A percentile compares a stretch with the other conserved stretches of the same genome.
Conservation (phyloP, 2,797 vertebrate species). For the Enteromius afrohamiltoni region DNA sequence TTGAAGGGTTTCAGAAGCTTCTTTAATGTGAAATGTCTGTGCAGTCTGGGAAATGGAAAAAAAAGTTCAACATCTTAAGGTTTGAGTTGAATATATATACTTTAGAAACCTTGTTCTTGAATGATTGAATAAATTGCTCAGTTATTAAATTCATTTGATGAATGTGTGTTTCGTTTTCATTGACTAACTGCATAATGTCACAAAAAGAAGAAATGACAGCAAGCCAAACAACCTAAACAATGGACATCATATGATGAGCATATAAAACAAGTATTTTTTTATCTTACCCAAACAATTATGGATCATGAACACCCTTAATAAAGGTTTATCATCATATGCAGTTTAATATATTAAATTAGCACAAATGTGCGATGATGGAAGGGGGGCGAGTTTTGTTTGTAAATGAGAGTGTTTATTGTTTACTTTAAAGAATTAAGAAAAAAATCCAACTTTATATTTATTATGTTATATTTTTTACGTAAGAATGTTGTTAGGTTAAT, state of each 20-base stretch:
- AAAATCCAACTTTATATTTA: not conserved
- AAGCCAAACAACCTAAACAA: not conserved
- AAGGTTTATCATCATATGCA: not conserved
- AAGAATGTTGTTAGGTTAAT: not conserved
- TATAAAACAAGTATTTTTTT: not conserved
- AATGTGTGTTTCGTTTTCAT: not conserved
- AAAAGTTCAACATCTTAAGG: constrained; percentile 39
- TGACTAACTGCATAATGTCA: not conserved
- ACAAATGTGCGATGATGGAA: not conserved
- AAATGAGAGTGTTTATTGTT: not conserved
- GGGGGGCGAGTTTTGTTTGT: not conserved
- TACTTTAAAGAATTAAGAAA: not conserved
- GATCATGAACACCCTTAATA: not conserved
- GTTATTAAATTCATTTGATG: constrained; percentile 10
- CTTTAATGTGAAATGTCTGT: constrained; percentile 25
- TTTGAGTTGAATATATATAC: constrained; percentile 36
- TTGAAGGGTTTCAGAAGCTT: constrained; percentile 43
- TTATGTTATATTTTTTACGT: not conserved
- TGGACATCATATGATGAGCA: not conserved
- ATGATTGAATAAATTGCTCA: constrained; percentile 52
- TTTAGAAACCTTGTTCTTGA: constrained; percentile 36
- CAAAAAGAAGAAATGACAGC: not conserved
- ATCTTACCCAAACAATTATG: not conserved
- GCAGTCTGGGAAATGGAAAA: constrained; percentile 31
- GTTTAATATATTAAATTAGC: not conserved